Evolutionary conservation across 2,888 invertebrate species (phyloP).

Genomic region (Drosophila melanosoma): DNA sequence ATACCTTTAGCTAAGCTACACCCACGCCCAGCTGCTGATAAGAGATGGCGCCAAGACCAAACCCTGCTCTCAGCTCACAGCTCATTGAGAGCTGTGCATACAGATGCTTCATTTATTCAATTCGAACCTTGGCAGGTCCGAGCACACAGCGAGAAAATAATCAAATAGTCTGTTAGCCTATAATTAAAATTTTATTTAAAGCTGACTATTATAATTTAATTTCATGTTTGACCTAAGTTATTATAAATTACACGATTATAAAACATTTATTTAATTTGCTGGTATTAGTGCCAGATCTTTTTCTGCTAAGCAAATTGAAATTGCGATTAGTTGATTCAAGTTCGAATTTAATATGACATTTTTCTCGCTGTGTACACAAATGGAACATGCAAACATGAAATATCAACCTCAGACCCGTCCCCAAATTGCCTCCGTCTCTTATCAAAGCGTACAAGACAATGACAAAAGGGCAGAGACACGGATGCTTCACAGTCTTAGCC

Average conservation of each 20-base stretch:
- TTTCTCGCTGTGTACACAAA: conserved; percentile 30
- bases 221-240: not conserved
- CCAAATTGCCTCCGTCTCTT: conserved; percentile 75
- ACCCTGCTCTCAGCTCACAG: conserved; percentile 5
- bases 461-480: conserved; percentile 79
- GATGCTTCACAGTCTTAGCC: conserved; percentile 28
- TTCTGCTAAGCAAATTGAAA: not conserved
- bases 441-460: conserved; percentile 81
- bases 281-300: not conserved
- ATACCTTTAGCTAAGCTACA: not conserved
- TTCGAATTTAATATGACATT: not conserved
- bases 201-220: not conserved
- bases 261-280: not conserved
- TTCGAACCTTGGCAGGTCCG: not conserved
- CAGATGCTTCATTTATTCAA: conserved; percentile 33
- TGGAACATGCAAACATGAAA: conserved; percentile 72
- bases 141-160: conserved; percentile 5
- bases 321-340: not conserved
- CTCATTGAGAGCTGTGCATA: conserved; percentile 23
- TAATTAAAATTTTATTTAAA: not conserved
- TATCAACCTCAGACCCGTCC: conserved; percentile 62
- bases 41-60: conserved; percentile 54
- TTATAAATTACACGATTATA: not conserved
- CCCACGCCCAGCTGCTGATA: conserved; percentile 35
- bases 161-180: not conserved